Evolutionary conservation across 2,797 vertebrate genomes (phyloP).

Genomic region (Melanotaenia parkinsoni): DNA sequence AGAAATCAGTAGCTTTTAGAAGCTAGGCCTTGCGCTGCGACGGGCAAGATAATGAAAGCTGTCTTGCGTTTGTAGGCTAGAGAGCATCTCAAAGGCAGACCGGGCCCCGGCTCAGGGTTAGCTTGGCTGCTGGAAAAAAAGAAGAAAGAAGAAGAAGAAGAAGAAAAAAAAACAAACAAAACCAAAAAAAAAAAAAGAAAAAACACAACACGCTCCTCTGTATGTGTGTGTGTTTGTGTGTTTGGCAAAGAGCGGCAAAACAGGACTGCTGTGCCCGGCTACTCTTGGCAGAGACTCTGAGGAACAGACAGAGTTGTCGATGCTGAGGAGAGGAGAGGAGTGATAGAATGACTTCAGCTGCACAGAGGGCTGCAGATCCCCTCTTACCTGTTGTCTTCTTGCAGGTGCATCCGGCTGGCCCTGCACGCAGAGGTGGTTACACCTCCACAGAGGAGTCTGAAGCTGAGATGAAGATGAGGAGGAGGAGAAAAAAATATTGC

Average conservation of each 20-base stretch:
- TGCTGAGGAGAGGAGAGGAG: constrained; percentile 61
- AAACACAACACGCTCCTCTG: constrained; percentile 65
- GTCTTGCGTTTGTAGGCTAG: constrained; percentile 98
- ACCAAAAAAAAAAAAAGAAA: neutral
- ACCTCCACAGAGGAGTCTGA: constrained; percentile 27
- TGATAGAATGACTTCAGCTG: constrained; percentile 37
- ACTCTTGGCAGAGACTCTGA: constrained; percentile 73
- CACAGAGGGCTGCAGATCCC: constrained; percentile 28
- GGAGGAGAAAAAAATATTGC: constrained; percentile 28
- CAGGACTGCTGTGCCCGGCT: constrained; percentile 75
- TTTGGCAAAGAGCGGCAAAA: constrained; percentile 89
- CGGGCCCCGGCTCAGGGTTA: constrained; percentile 94
- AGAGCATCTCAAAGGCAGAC: constrained; percentile 99
- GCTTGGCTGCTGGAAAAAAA: constrained; percentile 81
- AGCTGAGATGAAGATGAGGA: constrained; percentile 39
- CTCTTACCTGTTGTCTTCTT: constrained; percentile 67
- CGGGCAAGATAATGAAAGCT: constrained; percentile 99
- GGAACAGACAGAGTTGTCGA: constrained; percentile 68
- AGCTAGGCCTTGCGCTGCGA: constrained; percentile 98
- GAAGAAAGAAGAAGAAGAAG: constrained; percentile 39
- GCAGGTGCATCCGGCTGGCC: constrained; percentile 56
- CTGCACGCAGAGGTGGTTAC: constrained; percentile 26
- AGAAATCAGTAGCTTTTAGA: constrained; percentile 99
- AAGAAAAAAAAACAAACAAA: constrained; percentile 16
- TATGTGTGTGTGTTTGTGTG: constrained; percentile 82